Evolutionary conservation across 2,113 vertebrate genomes (phyloP), one percentile per base, ranked within the genome.

Genomic region (Amblyornis subalaris): DNA sequence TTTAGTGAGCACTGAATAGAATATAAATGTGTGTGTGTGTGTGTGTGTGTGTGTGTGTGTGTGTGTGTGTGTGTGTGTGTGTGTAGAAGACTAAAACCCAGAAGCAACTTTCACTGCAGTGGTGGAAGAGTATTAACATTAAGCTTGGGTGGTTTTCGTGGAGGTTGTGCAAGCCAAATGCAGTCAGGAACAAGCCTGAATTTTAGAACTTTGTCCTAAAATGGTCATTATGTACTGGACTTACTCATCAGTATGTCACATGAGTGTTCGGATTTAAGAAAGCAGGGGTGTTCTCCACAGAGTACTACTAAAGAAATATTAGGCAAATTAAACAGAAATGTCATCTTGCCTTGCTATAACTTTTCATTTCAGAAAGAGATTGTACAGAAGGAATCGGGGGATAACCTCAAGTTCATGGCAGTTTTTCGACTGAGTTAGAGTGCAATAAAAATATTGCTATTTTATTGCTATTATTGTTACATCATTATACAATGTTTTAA

Each of bases 11-110:
- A 44, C 19, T 61, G 21, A 61, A 64, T 29, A 66, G 24, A 66
- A 35, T 44, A 38, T 11, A 23, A 35, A 8, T 77, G 0, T 50
- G 0, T 73, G 1, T 48, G 1, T 29, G 4, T n/a, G 5, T 45
- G 21, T 47, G 9, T 4, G 6, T 61, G 3, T 70, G 2, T 33
- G 3, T 50, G 7, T 55, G 7, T 9, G 0, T 50, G 0, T 73
- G 1, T 48, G 1, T 29, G 4, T n/a, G 5, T 45, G 21, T 47
- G 9, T 4, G 6, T 61, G 3, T 70, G 2, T 33, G 3, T 50
- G 7, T 55, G 7, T 9, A 53, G 2, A 58, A 60, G 18, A 71
- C 20, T 66, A n/a, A 62, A 66, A 40, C 13, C 44, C 25, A 62
- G 8, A 21, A 92, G 11, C 8, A 79, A 24, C 6, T 58, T 26